Percentiles rank a stretch among this genome's conserved stretches.
Evolutionary conservation across 2,888 invertebrate genomes (phyloP).

Genomic region (Andrena dorsata): DNA sequence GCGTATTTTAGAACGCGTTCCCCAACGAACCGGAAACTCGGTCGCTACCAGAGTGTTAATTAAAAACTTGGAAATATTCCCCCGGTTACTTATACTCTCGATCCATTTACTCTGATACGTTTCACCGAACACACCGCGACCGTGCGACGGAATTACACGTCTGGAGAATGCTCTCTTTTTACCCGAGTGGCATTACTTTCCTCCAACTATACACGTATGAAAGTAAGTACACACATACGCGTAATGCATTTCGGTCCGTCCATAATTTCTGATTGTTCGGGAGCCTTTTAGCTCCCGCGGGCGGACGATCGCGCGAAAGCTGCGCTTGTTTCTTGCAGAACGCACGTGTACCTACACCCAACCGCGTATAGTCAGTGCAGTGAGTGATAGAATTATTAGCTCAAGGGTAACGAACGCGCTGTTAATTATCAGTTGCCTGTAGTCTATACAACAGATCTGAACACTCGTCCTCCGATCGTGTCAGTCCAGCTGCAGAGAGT

Average conservation of each 20-base stretch:
- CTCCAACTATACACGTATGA: background rate
- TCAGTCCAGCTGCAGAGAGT: background rate
- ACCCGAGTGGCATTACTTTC: background rate
- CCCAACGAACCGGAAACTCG: background rate
- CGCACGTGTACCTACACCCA: no score
- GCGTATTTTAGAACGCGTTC: slow-evolving; percentile 17
- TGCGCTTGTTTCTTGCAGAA: no score
- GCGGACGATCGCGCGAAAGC: background rate
- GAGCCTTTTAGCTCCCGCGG: background rate
- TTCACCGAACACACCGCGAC: background rate
- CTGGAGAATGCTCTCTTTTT: background rate
- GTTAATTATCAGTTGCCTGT: background rate
- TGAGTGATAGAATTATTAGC: background rate
- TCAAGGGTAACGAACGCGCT: background rate
- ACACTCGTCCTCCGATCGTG: background rate
- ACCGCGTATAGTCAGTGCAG: no score
- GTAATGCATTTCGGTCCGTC: background rate
- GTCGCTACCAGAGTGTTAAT: slow-evolving; percentile 4
- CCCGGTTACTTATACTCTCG: background rate
- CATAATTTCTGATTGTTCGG: background rate
- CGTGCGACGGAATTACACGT: background rate
- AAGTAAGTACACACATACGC: background rate
- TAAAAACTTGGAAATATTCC: slow-evolving; percentile 8
- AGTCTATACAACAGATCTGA: background rate
- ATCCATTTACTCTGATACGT: slow-evolving; percentile 1